Evolutionary conservation across 30 jellyfish, hydroid and myxozoan species (phyloP).

Genomic region (Hydractinia echinata): DNA sequence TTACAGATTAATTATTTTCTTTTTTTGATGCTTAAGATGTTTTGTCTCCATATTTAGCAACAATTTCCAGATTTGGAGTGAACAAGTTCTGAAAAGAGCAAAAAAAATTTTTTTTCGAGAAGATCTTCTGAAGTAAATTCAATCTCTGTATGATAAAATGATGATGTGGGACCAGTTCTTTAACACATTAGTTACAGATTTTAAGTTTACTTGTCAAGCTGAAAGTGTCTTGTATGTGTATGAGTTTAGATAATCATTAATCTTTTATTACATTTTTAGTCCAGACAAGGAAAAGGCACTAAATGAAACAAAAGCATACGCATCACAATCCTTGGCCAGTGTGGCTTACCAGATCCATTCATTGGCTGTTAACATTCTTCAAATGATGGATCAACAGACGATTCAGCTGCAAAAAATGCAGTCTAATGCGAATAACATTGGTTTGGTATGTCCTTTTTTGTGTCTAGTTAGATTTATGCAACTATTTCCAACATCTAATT

Average conservation of each 20-base stretch:
- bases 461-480: neutral
- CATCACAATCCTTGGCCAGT: constrained; percentile 98
- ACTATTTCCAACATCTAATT: no score
- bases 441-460: constrained; percentile 47
- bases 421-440: constrained; percentile 64
- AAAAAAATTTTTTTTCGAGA: no score
- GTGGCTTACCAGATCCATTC: constrained; percentile 99
- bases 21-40: no score
- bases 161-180: no score
- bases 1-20: no score
- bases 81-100: no score
- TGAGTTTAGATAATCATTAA: neutral
- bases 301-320: constrained; percentile 84
- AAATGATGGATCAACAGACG: constrained; percentile 98
- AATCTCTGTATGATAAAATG: no score
- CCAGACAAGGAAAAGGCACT: constrained; percentile 52
- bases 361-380: constrained; percentile 94
- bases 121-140: no score
- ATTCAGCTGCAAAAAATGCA: constrained; percentile 86
- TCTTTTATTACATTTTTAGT: constrained; percentile 9
- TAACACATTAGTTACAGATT: no score
- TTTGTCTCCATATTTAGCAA: no score
- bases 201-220: neutral
- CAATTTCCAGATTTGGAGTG: no score
- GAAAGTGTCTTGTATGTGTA: neutral